Conservation (phyloP, 2,113 vertebrate genomes). For the Eurypyga helias region DNA sequence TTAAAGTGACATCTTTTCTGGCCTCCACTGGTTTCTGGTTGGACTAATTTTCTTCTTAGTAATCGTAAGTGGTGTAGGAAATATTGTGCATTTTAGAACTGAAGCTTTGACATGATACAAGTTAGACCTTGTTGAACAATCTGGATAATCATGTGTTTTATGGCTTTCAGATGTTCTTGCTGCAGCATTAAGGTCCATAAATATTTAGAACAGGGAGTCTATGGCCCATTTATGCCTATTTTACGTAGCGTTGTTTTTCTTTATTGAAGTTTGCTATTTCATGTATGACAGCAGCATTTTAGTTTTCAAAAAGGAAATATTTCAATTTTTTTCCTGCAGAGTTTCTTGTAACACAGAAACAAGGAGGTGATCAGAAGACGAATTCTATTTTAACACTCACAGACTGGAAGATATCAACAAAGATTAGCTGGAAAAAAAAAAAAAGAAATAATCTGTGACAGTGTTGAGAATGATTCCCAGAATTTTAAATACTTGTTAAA, state of each 20-base stretch:
- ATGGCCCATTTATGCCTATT: conserved; percentile 19
- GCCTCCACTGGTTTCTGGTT: background rate
- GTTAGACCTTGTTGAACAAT: conserved; percentile 29
- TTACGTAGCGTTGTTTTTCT: conserved; percentile 20
- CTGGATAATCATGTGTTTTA: conserved; percentile 39
- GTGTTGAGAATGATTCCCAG: conserved; percentile 70
- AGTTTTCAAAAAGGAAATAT: background rate
- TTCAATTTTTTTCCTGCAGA: background rate
- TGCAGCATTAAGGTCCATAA: conserved; percentile 32
- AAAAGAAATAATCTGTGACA: conserved; percentile 59
- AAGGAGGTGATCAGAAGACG: conserved; percentile 25
- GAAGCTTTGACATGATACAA: conserved; percentile 15
- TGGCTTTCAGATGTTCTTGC: conserved; percentile 31
- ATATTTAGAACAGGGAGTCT: conserved; percentile 55
- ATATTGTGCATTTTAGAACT: conserved; percentile 13
- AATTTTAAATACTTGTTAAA: conserved; percentile 84
- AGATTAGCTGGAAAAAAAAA: conserved; percentile 56
- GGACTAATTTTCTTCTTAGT: conserved; percentile 23
- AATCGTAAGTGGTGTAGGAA: background rate
- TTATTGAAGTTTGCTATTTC: conserved; percentile 18
- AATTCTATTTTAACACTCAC: conserved; percentile 25
- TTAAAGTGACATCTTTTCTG: conserved; percentile 8
- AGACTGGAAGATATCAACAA: conserved; percentile 42
- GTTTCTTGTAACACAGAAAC: background rate
- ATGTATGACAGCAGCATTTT: background rate